Evolutionary conservation across 2,797 vertebrate species (phyloP).

Genomic region (Cuculus canorus): DNA sequence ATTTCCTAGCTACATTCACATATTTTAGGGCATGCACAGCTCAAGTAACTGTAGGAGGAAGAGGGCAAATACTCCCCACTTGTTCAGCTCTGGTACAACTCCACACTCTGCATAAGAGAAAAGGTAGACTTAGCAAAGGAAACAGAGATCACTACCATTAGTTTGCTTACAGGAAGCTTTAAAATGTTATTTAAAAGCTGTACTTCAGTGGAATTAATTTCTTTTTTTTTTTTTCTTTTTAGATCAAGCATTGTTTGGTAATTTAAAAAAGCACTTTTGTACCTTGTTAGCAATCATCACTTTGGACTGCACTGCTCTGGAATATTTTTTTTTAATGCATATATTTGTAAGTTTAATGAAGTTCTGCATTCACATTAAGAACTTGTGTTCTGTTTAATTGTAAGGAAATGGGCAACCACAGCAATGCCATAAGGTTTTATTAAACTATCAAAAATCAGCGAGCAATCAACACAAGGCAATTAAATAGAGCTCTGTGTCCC

Average conservation of each 20-base stretch:
- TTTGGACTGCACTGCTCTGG: background rate
- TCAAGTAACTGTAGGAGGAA: background rate
- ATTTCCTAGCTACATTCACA: background rate
- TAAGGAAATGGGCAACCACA: slow-evolving; percentile 19
- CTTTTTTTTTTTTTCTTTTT: fast-evolving
- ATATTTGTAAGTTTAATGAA: slow-evolving; percentile 26
- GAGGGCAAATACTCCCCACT: background rate
- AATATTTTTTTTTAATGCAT: background rate
- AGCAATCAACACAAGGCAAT: slow-evolving; percentile 9
- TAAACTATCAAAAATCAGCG: slow-evolving; percentile 50
- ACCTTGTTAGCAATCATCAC: background rate
- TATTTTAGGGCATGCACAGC: background rate
- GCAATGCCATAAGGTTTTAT: slow-evolving; percentile 33
- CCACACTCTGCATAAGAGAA: background rate
- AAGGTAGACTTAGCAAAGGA: background rate
- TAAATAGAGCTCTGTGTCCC: background rate
- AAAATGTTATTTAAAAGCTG: background rate
- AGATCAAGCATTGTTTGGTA: background rate
- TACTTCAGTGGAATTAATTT: background rate
- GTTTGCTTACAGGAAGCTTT: background rate
- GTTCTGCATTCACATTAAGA: slow-evolving; percentile 23
- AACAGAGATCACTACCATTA: background rate
- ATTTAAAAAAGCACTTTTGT: background rate
- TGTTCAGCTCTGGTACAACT: background rate
- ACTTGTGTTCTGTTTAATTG: slow-evolving; percentile 30